Percentiles rank a stretch among this genome's conserved stretches.
phyloP scores from a whole-genome alignment of 2,888 invertebrate genomes.

The Reticulitermes lucifugus region DNA sequence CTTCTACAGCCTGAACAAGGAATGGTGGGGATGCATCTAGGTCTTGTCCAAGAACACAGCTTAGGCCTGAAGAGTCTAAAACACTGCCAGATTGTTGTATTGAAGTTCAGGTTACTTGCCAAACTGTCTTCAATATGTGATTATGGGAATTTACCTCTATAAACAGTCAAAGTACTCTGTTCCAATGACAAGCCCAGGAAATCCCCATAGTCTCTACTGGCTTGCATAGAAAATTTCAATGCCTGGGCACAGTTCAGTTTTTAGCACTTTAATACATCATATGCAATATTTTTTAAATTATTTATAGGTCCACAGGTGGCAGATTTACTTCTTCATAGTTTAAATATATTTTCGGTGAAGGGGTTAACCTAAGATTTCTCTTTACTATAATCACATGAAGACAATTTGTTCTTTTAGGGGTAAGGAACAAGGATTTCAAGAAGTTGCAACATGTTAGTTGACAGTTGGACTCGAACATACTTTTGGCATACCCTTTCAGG shows the following conservation, averaged over 20 bases:
- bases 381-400: not conserved
- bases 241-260: no score
- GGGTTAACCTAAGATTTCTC: not conserved
- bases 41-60: not conserved
- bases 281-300: no score
- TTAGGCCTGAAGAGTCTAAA: slow-evolving; percentile 16
- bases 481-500: slow-evolving; percentile 51
- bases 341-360: no score
- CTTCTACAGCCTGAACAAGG: slow-evolving; percentile 23
- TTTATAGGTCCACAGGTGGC: no score
- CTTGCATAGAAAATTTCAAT: no score
- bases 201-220: no score
- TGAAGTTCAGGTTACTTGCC: not conserved
- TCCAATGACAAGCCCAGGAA: no score
- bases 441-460: slow-evolving; percentile 46
- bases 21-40: slow-evolving; percentile 17
- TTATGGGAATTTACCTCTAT: no score
- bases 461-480: slow-evolving; percentile 47
- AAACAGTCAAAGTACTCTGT: no score
- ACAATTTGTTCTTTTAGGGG: not conserved
- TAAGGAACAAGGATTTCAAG: slow-evolving; percentile 16
- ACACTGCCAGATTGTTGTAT: not conserved
- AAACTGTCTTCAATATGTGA: slow-evolving; percentile 7
- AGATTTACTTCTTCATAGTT: no score
- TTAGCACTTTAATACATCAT: no score